Conservation (phyloP, 2,797 vertebrate species). For the Hoplostethus atlanticus region DNA sequence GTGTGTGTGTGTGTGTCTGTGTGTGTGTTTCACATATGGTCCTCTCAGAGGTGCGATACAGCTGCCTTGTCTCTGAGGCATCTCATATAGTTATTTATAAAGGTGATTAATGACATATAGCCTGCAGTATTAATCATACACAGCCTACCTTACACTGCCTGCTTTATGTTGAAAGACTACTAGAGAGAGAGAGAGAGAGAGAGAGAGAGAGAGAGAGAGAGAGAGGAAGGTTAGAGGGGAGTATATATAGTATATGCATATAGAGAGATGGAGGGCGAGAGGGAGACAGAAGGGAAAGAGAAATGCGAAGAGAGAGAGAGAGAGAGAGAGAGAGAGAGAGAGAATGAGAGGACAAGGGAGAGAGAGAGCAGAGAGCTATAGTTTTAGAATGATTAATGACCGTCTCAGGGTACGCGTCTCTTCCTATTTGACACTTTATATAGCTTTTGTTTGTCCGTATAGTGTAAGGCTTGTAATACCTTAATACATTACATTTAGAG, state of each 20-base stretch:
- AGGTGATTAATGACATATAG: slow-evolving; percentile 79
- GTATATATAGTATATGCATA: not conserved
- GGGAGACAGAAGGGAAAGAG: not conserved
- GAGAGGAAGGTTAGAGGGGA: not conserved
- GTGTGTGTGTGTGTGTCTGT: slow-evolving; percentile 23
- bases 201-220: slow-evolving; percentile 34
- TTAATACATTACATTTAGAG: slow-evolving; percentile 20
- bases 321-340: not conserved
- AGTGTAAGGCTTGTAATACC: not conserved
- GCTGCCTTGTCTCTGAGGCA: slow-evolving; percentile 65
- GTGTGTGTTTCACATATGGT: slow-evolving; percentile 62
- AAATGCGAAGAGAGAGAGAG: not conserved
- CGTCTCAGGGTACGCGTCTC: slow-evolving; percentile 1
- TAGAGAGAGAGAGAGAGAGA: slow-evolving; percentile 41
- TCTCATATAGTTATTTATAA: slow-evolving; percentile 80
- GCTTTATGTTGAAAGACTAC: slow-evolving; percentile 50
- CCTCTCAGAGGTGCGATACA: slow-evolving; percentile 67
- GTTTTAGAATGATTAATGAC: not conserved
- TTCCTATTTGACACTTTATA: slow-evolving; percentile 28
- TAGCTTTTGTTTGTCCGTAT: slow-evolving; percentile 11
- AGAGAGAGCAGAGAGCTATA: not conserved
- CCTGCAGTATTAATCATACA: slow-evolving; percentile 75
- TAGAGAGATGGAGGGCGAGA: not conserved
- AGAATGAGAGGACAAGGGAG: not conserved
- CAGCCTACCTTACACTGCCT: slow-evolving; percentile 50